A percentile compares a stretch with the other conserved stretches of the same genome.
These are phyloP conservation scores for Silurus aristotelis DNA, from an alignment of 2,797 vertebrate species.

Conservation along the genomic window DNA sequence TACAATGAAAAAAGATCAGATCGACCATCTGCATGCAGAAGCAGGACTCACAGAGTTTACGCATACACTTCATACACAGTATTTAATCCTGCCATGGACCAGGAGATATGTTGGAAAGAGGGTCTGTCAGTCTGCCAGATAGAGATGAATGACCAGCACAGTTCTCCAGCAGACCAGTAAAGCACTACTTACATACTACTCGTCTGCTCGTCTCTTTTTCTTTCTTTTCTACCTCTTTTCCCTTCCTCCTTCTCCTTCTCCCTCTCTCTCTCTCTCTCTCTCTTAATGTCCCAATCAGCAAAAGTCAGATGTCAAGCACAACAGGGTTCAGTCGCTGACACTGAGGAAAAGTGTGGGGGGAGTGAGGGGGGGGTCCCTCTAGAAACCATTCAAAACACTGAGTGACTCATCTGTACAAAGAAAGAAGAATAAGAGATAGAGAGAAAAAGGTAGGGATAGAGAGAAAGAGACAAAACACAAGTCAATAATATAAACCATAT, in stretches of 20 bases:
- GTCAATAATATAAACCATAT: background rate
- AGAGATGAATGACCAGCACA: conserved; percentile 71
- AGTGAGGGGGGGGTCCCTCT: too few relatives aligned
- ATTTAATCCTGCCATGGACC: background rate
- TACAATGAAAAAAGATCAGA: conserved; percentile 5
- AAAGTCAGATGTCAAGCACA: conserved; percentile 52
- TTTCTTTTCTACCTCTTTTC: conserved; percentile 19
- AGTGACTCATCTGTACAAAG: background rate
- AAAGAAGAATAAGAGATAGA: background rate
- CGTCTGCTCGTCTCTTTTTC: conserved; percentile 56
- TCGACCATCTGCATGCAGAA: background rate
- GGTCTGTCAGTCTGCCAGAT: conserved; percentile 67
- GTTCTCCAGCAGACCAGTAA: conserved; percentile 74
- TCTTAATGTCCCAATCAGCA: conserved; percentile 67
- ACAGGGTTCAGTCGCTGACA: conserved; percentile 11
- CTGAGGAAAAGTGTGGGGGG: background rate
- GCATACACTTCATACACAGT: background rate
- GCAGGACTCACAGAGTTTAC: background rate
- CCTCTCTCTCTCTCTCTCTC: conserved; percentile 58
- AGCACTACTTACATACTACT: conserved; percentile 66
- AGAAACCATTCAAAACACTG: conserved; percentile 9
- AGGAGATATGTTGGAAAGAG: background rate
- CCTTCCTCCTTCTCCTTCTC: conserved; percentile 3
- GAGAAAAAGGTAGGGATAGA: background rate
- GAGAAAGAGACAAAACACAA: background rate